These are phyloP conservation scores for Ctenochaetus hawaiiensis DNA, from an alignment of 2,797 vertebrate species.

Conservation along the genomic window DNA sequence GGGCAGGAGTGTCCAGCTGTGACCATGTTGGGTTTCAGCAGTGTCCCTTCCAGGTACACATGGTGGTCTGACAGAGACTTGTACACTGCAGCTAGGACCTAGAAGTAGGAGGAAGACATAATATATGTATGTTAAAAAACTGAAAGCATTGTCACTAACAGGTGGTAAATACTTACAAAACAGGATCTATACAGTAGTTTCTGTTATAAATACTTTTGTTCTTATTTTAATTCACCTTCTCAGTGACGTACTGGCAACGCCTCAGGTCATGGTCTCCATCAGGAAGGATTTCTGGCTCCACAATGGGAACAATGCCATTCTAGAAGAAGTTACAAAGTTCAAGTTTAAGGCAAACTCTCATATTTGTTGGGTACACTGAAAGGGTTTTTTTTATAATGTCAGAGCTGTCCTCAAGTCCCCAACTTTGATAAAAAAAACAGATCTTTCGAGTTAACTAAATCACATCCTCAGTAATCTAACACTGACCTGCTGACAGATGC, in stretches of 20 bases:
- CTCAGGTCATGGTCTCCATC: slow-evolving; percentile 98
- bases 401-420: not conserved
- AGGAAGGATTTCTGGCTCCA: slow-evolving; percentile 97
- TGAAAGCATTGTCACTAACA: not conserved
- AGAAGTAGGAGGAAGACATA: not conserved
- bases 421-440: not conserved
- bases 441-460: not conserved
- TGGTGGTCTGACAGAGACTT: slow-evolving; percentile 98
- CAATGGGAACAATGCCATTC: slow-evolving; percentile 98
- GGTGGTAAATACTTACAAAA: not conserved
- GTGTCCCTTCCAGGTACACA: slow-evolving; percentile 96
- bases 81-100: slow-evolving; percentile 97
- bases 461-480: not conserved
- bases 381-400: not conserved
- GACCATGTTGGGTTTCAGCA: slow-evolving; percentile 99
- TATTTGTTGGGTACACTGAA: not conserved
- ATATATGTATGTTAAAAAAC: not conserved
- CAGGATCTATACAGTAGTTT: not conserved
- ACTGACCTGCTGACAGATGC: slow-evolving; percentile 98
- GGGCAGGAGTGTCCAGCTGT: slow-evolving; percentile 95
- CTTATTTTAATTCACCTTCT: slow-evolving; percentile 88
- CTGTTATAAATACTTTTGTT: not conserved
- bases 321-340: slow-evolving; percentile 62
- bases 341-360: not conserved
- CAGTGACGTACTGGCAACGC: slow-evolving; percentile 95